Evolutionary conservation across 2,113 vertebrate species (phyloP), one percentile per base, ranked within the genome.

Genomic region (Psilopogon haemacephalus): DNA sequence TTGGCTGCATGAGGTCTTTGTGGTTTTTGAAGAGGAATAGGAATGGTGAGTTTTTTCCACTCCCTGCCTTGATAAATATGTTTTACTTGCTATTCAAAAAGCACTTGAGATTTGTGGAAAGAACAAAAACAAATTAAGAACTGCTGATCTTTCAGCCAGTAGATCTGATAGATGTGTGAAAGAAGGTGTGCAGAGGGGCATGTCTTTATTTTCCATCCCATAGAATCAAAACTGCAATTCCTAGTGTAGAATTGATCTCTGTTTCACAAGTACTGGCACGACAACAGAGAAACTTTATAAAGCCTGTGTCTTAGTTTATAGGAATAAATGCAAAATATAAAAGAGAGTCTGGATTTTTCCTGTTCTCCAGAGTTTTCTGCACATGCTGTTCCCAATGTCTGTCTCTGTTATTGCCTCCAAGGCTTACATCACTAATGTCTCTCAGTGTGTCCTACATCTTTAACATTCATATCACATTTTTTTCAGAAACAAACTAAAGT

Each of bases 251-350:
- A 92, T 11, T 75, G 28, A 86, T 82, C 64, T 71, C 44, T 59
- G 9, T 80, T 94, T 96, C 87, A 72, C 84, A 80, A 91, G 46
- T 44, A 63, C 40, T 91, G 88, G 75, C 82, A 63, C 73, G 59
- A 74, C 20, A 89, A 89, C 55, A 89, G 46, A 91, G 46, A 30
- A 84, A 60, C 26, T n/a, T 76, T 82, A 79, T 46, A 71, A 89
- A 84, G 68, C 5, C 50, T 67, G 14, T 77, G 42, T 55, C 68
- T 73, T 32, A 11, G 18, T 78, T 92, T 89, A 67, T 50, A 46
- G 16, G 74, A 68, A 75, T 83, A 95, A 94, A 84, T 52, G 37
- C 63, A 87, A 91, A 93, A 60, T 87, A 40, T 59, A 35, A 94
- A 90, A 95, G 48, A 13, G 6, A 12, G 88, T 52, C 86, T 88